Conservation (phyloP, 1,140 invertebrate genomes). For the Acromyrmex charruanus region DNA sequence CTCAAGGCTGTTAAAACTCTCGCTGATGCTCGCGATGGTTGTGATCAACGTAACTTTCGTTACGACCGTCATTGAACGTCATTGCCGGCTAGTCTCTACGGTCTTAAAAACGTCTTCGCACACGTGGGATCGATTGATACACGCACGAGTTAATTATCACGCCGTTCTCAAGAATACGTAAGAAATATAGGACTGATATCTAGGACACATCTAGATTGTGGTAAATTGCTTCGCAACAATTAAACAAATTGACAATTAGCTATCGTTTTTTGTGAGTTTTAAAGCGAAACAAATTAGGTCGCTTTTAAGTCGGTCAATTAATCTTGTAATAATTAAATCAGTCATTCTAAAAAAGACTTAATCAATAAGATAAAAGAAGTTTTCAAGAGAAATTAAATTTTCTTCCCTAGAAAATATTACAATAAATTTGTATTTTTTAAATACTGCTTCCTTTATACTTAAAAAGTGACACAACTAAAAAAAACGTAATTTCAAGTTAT, state of each 20-base stretch:
- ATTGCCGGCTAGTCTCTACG: not conserved
- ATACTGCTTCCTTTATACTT: not conserved
- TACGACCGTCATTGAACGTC: slow-evolving; percentile 35
- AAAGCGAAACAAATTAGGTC: slow-evolving; percentile 14
- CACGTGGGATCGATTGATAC: slow-evolving; percentile 27
- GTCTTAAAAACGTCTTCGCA: slow-evolving; percentile 22
- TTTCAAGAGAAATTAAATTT: too few relatives aligned
- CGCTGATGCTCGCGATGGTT: not conserved
- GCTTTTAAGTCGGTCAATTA: slow-evolving; percentile 26
- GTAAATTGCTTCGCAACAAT: slow-evolving; percentile 31
- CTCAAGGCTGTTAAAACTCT: slow-evolving; percentile 21
- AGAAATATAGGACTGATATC: slow-evolving; percentile 32
- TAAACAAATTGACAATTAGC: slow-evolving; percentile 33
- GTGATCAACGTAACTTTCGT: slow-evolving; percentile 23
- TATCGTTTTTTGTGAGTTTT: slow-evolving; percentile 27
- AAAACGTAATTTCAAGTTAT: too few relatives aligned
- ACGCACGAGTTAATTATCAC: slow-evolving; percentile 46
- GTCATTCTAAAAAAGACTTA: not conserved
- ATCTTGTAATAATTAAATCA: slow-evolving; percentile 20
- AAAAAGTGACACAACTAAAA: too few relatives aligned
- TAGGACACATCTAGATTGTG: slow-evolving; percentile 35
- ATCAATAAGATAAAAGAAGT: too few relatives aligned
- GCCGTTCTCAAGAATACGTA: slow-evolving; percentile 12
- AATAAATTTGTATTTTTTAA: slow-evolving; percentile 16
- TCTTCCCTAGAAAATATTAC: not conserved